phyloP scores from a whole-genome alignment of 2,113 vertebrate genomes.

The Fulmarus glacialis region DNA sequence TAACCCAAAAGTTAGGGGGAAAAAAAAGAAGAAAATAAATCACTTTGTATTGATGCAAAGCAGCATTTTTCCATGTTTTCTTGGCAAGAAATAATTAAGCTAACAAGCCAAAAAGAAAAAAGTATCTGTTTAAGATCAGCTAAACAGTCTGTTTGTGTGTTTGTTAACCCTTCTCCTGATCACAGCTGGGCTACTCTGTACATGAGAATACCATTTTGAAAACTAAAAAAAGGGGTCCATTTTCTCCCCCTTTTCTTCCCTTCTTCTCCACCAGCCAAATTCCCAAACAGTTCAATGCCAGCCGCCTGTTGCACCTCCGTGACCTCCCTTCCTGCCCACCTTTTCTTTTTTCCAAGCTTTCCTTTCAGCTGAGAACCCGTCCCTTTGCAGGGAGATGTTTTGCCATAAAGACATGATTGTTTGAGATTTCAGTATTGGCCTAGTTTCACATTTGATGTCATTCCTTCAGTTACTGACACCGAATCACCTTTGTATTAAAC shows the following conservation, averaged over 20 bases:
- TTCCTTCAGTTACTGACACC: not conserved
- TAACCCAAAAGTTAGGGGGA: not conserved
- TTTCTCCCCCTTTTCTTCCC: not conserved
- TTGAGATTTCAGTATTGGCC: not conserved
- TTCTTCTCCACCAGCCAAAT: not conserved
- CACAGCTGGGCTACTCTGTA: not conserved
- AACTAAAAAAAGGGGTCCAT: not conserved
- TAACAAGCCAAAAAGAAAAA: not conserved
- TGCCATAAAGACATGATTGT: not conserved
- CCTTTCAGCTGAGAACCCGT: not conserved
- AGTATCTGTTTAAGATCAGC: not conserved
- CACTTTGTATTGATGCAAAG: not conserved
- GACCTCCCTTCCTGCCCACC: not conserved
- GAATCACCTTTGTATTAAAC: not conserved
- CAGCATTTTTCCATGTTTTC: not conserved
- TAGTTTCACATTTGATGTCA: not conserved
- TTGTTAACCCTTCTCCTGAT: not conserved
- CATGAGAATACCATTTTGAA: not conserved
- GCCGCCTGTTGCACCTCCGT: not conserved
- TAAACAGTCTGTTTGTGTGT: not conserved
- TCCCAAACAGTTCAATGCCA: not conserved
- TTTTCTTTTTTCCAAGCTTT: not conserved
- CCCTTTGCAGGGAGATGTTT: not conserved
- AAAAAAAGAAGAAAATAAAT: not conserved
- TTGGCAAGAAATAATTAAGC: not conserved